Percentiles rank a stretch among this genome's conserved stretches.
These are phyloP conservation scores for Eulithis testata DNA, from an alignment of 2,888 invertebrate species.

Conservation along the genomic window DNA sequence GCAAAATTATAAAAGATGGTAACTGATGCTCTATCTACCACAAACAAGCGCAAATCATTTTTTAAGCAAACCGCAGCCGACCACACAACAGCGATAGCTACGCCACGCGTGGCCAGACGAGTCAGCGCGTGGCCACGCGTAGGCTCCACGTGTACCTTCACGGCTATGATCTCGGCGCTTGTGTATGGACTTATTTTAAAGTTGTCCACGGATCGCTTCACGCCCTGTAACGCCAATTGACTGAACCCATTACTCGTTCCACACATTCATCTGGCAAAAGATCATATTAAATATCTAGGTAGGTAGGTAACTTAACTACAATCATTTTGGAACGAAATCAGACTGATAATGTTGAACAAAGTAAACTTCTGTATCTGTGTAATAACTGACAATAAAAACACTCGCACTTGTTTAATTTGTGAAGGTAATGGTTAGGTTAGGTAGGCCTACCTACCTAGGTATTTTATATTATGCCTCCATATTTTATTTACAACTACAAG, in stretches of 20 bases:
- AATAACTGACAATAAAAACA: too few relatives aligned
- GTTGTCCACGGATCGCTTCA: conserved; percentile 96
- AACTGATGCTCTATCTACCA: conserved; percentile 5
- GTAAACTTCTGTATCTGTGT: too few relatives aligned
- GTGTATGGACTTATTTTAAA: conserved; percentile 86
- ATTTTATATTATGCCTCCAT: too few relatives aligned
- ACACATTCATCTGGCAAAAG: not conserved
- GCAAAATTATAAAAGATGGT: not conserved
- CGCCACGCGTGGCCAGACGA: conserved; percentile 9
- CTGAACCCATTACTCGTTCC: not conserved
- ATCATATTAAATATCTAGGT: too few relatives aligned
- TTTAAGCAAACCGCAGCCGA: conserved; percentile 14
- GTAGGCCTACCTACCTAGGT: too few relatives aligned
- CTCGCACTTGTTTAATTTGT: too few relatives aligned
- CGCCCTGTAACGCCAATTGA: conserved; percentile 86
- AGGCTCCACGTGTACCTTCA: conserved; percentile 89
- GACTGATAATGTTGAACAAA: too few relatives aligned
- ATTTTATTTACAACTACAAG: too few relatives aligned
- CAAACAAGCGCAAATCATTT: conserved; percentile 20
- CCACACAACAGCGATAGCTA: conserved; percentile 11
- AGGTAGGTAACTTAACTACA: too few relatives aligned
- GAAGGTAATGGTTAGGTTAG: too few relatives aligned
- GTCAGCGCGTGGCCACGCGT: conserved; percentile 2
- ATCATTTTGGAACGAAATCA: too few relatives aligned
- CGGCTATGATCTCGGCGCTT: conserved; percentile 96